phyloP scores from a whole-genome alignment of 2,113 vertebrate species.

The Tylochromis polylepis region DNA sequence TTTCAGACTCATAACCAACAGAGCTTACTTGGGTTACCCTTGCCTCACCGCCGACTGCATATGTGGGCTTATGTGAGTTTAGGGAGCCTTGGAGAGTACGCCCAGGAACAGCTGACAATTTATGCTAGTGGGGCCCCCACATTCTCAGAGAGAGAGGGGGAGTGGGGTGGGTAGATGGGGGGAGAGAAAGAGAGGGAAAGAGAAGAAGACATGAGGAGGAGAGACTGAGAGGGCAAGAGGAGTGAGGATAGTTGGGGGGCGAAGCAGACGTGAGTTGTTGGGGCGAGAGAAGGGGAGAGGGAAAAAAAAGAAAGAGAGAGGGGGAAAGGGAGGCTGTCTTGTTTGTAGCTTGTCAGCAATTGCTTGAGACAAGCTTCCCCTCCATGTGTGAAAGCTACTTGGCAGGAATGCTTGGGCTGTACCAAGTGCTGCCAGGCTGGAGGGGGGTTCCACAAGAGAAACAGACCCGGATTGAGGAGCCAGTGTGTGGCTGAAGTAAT shows the following conservation, averaged over 20 bases:
- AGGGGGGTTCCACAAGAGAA: conserved; percentile 73
- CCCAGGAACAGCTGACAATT: conserved; percentile 76
- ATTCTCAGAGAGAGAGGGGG: conserved; percentile 62
- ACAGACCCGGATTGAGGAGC: conserved; percentile 57
- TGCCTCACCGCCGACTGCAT: conserved; percentile 50
- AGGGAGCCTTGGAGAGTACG: conserved; percentile 67
- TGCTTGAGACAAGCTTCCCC: conserved; percentile 87
- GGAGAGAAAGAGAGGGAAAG: not conserved
- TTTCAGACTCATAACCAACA: conserved; percentile 56
- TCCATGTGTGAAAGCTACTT: conserved; percentile 95
- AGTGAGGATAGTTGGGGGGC: not conserved
- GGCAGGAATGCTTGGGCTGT: conserved; percentile 91
- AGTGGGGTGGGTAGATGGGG: not conserved
- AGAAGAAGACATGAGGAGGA: not conserved
- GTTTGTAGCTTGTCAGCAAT: conserved; percentile 97
- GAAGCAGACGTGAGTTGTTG: not conserved
- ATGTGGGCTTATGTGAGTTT: conserved; percentile 66
- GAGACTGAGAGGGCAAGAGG: not conserved
- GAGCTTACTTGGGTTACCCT: conserved; percentile 66
- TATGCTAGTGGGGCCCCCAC: conserved; percentile 72
- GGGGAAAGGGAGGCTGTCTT: conserved; percentile 71
- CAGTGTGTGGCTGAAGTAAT: conserved; percentile 72
- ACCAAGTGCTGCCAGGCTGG: conserved; percentile 80
- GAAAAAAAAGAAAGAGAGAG: not conserved
- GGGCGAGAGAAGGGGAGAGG: not conserved